Evolutionary conservation across 2,113 vertebrate species (phyloP).

Genomic region (Labrus mixtus): DNA sequence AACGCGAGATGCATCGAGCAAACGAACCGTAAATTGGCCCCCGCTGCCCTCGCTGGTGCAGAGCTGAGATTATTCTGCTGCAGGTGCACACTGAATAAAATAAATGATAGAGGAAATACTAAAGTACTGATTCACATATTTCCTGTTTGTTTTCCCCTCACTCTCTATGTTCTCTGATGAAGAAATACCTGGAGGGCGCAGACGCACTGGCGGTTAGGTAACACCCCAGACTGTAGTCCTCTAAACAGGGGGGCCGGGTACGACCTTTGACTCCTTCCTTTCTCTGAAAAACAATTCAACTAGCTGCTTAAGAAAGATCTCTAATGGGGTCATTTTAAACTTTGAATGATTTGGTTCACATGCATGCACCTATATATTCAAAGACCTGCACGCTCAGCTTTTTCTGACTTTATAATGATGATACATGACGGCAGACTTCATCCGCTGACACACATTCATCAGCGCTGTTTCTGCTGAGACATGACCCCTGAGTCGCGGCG

Average conservation of each 20-base stretch:
- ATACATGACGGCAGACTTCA: neutral
- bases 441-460: constrained; percentile 26
- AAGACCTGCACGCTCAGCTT: neutral
- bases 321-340: no score
- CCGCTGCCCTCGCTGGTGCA: constrained; percentile 48
- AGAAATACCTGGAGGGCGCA: no score
- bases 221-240: no score
- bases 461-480: neutral
- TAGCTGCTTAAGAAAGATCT: no score
- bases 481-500: constrained; percentile 18
- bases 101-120: constrained; percentile 9
- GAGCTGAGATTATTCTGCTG: constrained; percentile 50
- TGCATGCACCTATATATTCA: no score
- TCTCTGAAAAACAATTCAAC: no score
- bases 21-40: constrained; percentile 72
- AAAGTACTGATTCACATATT: neutral
- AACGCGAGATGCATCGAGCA: constrained; percentile 70
- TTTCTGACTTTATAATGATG: neutral
- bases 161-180: no score
- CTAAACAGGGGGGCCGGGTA: no score
- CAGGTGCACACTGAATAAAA: constrained; percentile 47
- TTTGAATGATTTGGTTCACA: no score
- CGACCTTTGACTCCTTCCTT: no score
- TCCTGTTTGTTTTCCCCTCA: neutral
- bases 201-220: no score